These are phyloP conservation scores for Wiebesia pumilae DNA, from an alignment of 1,140 invertebrate genomes.

Conservation along the genomic window DNA sequence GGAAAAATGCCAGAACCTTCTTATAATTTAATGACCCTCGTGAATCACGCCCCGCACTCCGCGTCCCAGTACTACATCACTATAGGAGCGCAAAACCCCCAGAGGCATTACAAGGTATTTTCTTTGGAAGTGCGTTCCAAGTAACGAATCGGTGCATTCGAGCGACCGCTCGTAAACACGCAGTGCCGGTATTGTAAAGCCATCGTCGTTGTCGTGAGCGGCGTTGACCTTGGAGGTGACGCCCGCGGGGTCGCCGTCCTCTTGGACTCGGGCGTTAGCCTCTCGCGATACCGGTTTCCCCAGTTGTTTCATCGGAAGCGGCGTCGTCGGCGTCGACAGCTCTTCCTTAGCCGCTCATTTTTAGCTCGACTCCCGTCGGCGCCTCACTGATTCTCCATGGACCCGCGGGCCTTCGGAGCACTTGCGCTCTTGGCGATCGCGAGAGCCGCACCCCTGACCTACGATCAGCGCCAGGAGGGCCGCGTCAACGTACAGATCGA, in stretches of 20 bases:
- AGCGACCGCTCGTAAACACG: neutral
- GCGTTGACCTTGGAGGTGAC: constrained; percentile 19
- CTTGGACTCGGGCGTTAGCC: constrained; percentile 1
- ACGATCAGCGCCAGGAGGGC: constrained; percentile 85
- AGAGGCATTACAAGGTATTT: no score
- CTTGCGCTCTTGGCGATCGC: neutral
- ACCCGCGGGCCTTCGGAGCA: neutral
- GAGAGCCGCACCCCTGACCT: constrained; percentile 59
- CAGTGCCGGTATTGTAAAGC: neutral
- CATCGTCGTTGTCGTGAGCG: neutral
- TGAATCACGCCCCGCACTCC: neutral
- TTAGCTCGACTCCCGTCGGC: constrained; percentile 25
- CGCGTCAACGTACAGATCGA: constrained; percentile 86
- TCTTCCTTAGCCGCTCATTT: constrained; percentile 18
- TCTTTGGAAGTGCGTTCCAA: neutral
- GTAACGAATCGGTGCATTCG: neutral
- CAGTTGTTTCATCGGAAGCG: constrained; percentile 16
- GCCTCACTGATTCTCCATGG: neutral
- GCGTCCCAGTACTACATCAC: no score
- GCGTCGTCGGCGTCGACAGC: neutral
- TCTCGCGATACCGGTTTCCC: constrained; percentile 54
- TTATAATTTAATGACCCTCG: neutral
- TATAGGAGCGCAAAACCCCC: no score
- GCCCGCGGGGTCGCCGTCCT: constrained; percentile 7
- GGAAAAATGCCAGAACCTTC: neutral